Percentiles rank a stretch among this genome's conserved stretches.
These are phyloP conservation scores for Urosaurus nigricauda DNA, from an alignment of 2,797 vertebrate genomes.

Conservation along the genomic window DNA sequence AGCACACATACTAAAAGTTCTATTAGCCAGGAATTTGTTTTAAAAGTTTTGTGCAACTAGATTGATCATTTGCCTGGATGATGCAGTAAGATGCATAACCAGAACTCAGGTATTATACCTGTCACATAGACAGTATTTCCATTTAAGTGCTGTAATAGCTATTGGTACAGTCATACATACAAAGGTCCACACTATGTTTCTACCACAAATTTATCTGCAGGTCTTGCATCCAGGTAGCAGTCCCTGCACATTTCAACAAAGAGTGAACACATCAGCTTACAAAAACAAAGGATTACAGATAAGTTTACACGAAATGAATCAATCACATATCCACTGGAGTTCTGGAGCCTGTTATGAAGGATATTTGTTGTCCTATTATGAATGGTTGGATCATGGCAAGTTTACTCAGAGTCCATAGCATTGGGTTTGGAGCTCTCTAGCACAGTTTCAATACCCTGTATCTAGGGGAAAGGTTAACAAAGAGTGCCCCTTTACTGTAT, in stretches of 20 bases:
- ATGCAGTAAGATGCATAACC: neutral
- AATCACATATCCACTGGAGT: too few relatives aligned
- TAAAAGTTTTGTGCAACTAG: neutral
- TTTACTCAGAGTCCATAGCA: accelerated
- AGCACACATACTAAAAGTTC: neutral
- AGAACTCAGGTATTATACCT: neutral
- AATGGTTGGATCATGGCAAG: neutral
- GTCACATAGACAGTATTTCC: neutral
- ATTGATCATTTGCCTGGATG: neutral
- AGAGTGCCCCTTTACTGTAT: neutral
- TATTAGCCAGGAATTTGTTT: neutral
- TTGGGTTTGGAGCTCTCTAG: neutral
- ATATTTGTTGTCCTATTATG: neutral
- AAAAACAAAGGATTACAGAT: neutral
- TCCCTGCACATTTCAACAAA: neutral
- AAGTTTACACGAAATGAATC: neutral
- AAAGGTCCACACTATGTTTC: neutral
- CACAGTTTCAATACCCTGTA: neutral
- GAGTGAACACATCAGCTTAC: too few relatives aligned
- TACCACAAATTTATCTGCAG: neutral
- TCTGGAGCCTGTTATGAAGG: neutral
- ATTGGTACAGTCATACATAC: neutral
- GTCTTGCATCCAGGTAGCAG: neutral
- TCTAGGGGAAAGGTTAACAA: neutral
- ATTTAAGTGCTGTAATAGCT: neutral